Evolutionary conservation across 2,113 vertebrate species (phyloP).

Genomic region (Gallinago media): DNA sequence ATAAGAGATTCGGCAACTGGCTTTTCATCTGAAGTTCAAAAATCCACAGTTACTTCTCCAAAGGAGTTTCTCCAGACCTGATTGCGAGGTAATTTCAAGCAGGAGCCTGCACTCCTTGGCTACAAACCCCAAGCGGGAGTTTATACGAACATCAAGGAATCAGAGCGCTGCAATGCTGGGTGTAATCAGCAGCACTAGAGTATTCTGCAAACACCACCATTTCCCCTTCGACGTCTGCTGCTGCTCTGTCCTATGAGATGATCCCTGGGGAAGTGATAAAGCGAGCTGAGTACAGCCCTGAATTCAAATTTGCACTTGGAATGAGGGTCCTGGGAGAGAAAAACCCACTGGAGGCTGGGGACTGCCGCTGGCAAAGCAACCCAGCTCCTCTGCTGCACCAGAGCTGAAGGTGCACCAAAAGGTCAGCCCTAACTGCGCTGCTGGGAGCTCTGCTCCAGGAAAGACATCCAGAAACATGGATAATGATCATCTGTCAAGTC

Average conservation of each 20-base stretch:
- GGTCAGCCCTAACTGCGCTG: background rate
- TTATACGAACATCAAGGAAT: background rate
- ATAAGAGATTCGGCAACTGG: background rate
- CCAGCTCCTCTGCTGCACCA: accelerated
- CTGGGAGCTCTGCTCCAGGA: background rate
- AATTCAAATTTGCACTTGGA: background rate
- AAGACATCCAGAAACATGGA: background rate
- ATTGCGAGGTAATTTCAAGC: background rate
- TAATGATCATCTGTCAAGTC: background rate
- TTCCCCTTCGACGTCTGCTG: background rate
- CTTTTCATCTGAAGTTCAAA: constrained; percentile 6
- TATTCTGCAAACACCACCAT: background rate
- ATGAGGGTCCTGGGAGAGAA: background rate
- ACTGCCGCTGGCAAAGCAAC: background rate
- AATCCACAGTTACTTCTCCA: background rate
- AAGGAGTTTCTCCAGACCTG: background rate
- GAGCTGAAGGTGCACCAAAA: background rate
- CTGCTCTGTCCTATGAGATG: background rate
- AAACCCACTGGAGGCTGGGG: background rate
- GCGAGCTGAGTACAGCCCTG: background rate
- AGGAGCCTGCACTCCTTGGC: background rate
- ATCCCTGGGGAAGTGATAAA: background rate
- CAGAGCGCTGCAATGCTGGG: accelerated
- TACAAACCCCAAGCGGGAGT: background rate
- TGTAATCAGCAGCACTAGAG: background rate